Conservation (phyloP, 2,113 vertebrate species). For the Electrona antarctica region DNA sequence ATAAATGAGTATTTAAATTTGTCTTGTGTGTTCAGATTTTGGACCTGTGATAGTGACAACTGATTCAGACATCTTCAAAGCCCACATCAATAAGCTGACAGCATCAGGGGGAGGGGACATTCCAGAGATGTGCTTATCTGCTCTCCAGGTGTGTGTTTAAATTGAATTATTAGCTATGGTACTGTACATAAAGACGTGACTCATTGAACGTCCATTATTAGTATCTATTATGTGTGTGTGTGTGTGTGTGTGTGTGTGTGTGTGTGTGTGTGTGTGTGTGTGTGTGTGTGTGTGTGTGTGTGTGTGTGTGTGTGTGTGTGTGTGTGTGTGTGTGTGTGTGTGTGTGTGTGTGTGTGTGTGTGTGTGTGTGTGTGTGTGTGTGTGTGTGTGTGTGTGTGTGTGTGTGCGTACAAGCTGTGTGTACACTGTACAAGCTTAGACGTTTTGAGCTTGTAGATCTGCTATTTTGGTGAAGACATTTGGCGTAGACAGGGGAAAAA, state of each 20-base stretch:
- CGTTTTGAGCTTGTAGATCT: too few relatives aligned
- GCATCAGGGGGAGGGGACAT: conserved; percentile 64
- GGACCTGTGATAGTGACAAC: conserved; percentile 67
- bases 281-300: neutral
- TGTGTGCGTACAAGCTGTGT: too few relatives aligned
- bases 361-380: neutral
- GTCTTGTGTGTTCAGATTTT: conserved; percentile 51
- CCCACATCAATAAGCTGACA: conserved; percentile 46
- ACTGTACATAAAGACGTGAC: too few relatives aligned
- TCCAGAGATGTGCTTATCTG: conserved; percentile 70
- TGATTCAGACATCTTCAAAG: conserved; percentile 65
- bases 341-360: neutral
- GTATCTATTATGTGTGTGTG: neutral
- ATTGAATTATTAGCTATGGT: too few relatives aligned
- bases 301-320: neutral
- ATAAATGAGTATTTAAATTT: too few relatives aligned
- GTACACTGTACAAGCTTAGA: too few relatives aligned
- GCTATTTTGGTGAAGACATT: too few relatives aligned
- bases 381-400: too few relatives aligned
- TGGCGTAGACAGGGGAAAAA: too few relatives aligned
- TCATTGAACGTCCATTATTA: too few relatives aligned
- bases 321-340: too few relatives aligned
- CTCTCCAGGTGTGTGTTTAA: conserved; percentile 57
- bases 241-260: conserved; percentile 1
- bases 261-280: conserved; percentile 3